Conservation (phyloP, 64 coral and sea anemone species). For the Platygyra sinensis region DNA sequence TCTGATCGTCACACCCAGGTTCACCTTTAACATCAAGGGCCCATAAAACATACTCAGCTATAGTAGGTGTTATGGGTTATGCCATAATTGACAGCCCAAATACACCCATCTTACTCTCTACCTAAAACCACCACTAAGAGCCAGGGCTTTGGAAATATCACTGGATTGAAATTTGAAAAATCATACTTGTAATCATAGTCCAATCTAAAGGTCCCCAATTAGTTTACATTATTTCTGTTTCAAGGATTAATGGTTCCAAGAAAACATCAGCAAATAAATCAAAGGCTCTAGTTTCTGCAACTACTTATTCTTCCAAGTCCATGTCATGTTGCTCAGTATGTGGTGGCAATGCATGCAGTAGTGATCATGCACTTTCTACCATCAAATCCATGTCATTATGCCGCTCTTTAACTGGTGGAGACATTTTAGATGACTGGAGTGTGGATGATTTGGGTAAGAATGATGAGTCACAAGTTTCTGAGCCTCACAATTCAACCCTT, state of each 20-base stretch:
- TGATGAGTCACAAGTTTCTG: neutral
- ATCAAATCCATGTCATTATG: conserved; percentile 35
- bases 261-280: conserved; percentile 10
- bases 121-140: too few species aligned
- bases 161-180: too few species aligned
- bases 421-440: conserved; percentile 4
- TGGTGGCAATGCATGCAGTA: neutral
- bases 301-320: conserved; percentile 24
- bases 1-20: too few species aligned
- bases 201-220: neutral
- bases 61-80: too few species aligned
- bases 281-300: neutral
- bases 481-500: conserved; percentile 39
- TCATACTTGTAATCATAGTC: too few species aligned
- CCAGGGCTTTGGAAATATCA: too few species aligned
- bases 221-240: neutral
- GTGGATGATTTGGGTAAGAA: neutral
- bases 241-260: neutral
- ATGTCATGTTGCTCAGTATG: conserved; percentile 26
- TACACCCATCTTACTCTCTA: too few species aligned
- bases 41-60: too few species aligned
- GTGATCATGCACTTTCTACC: neutral
- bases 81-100: too few species aligned
- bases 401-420: neutral
- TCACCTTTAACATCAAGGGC: too few species aligned